Base-by-base conservation (phyloP, 2,888 invertebrate genomes). In the Coelogynopora nodosa region DNA sequence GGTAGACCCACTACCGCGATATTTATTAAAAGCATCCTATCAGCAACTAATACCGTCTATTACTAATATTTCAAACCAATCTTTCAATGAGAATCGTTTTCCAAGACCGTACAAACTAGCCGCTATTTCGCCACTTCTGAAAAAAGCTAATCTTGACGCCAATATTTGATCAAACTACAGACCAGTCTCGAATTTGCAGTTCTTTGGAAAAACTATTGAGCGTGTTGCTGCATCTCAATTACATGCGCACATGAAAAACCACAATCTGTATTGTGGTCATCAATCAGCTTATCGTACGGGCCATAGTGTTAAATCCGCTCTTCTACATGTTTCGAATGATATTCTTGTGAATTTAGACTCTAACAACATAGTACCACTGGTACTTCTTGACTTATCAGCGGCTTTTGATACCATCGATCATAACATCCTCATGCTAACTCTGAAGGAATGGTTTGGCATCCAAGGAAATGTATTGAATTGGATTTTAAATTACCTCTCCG, bases 221-320 rank as follows among this genome's bases (percentile, higher is more conserved):
- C 74, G 74, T n/a, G 74, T 2, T 74, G 74, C 74, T 74, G 74
- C 23, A 74, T 74, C 74, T 74, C 74, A 74, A 74, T 74, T 74
- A 26, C 74, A 74, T 74, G 74, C 74, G 23, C 74, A 74, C 23
- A 74, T 74, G 74, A 10, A 26, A 74, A 74, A 74, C 74, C 74
- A 74, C 23, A 26, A 74, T 74, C 74, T 74, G 5, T 74, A 74
- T 26, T 74, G 74, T 26, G 23, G 23, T n/a, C 5, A 74, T 74
- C 74, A 74, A 74, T 49, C 49, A 10, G 49, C 49, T 18, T 49
- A 49, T 49, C 49, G 49, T 18, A 10, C 49, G 18, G 49, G 49
- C 5, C 49, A 49, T 49, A 49, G 49, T 49, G 49, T 49, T 10
- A 18, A 49, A 49, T 49, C 49, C 49, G 49, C 49, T 49, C 49